Evolutionary conservation across 2,888 invertebrate species (phyloP), one percentile per base, ranked within the genome.

Genomic region (Hyles lineata): DNA sequence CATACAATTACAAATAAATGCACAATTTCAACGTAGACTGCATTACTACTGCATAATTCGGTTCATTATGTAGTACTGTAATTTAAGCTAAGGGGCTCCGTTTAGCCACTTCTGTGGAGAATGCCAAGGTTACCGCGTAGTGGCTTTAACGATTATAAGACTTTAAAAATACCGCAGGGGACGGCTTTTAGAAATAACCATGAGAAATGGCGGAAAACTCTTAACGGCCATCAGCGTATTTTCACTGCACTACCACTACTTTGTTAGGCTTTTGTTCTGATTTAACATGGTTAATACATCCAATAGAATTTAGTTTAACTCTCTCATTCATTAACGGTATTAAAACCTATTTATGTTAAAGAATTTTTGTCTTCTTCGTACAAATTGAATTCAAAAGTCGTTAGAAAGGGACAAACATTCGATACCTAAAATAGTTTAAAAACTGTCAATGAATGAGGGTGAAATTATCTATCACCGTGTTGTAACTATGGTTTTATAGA

Each of bases 161-260:
- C 17, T 60, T 25, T 60, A 60, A 60, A 60, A 60, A 60, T 23
- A 50, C 23, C 15, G 11, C 11, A 15, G 19, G 35, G 35, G 50
- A n/a, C 55, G n/a, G 55, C 55, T 50, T 67, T 67, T 23, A 43
- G 35, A n/a, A 32, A 23, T 67, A 67, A 67, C 67, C 7, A 67
- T 67, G 50, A 67, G 43, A 67, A 67, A 67, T 23, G 67, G 23
- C 67, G 8, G 50, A 67, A 67, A 23, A 50, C 67, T 50, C 50
- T 67, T 67, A 50, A n/a, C 6, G 55, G 50, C 67, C 50, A 43
- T 35, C 35, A 63, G 21, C 15, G 43, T 63, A 15, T 60, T 62
- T 62, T 21, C 35, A 15, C 43, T 35, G 32, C 23, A 17, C 25
- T 23, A 23, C 17, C 23, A 25, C 25, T 29, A 15, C 15, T 17